phyloP scores from a whole-genome alignment of 2,888 invertebrate species.

The Drosophila meridionalis region DNA sequence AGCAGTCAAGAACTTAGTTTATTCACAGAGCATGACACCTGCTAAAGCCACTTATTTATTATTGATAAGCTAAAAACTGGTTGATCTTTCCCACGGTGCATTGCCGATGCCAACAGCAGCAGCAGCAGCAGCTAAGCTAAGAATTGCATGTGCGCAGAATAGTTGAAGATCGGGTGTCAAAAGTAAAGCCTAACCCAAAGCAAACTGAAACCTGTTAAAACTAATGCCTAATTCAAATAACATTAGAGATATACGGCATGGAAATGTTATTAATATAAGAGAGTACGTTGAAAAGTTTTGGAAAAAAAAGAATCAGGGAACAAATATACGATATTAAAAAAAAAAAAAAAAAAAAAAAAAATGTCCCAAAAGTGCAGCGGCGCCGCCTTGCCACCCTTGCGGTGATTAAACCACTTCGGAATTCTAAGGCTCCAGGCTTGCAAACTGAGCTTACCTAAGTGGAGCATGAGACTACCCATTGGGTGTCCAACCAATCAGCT shows the following conservation, averaged over 20 bases:
- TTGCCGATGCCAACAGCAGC: conserved; percentile 88
- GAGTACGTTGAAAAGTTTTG: background rate
- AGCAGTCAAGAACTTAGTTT: conserved; percentile 85
- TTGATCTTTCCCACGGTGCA: conserved; percentile 90
- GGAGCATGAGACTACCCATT: too few relatives aligned
- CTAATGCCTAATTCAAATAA: background rate
- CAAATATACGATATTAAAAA: background rate
- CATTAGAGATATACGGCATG: background rate
- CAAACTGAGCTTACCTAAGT: too few relatives aligned
- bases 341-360: background rate
- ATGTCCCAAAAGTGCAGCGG: too few relatives aligned
- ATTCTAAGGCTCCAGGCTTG: too few relatives aligned
- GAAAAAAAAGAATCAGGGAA: background rate
- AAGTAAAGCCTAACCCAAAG: conserved; percentile 67
- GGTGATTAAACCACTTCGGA: too few relatives aligned
- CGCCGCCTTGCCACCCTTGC: too few relatives aligned
- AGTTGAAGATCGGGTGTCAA: conserved; percentile 87
- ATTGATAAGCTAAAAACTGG: conserved; percentile 87
- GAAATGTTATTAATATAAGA: background rate
- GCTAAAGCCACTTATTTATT: conserved; percentile 81
- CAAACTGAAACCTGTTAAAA: conserved; percentile 1
- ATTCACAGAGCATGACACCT: conserved; percentile 84
- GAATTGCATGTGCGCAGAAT: conserved; percentile 88
- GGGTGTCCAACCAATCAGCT: too few relatives aligned
- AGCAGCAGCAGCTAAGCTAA: conserved; percentile 80